phyloP scores from a whole-genome alignment of 2,797 vertebrate species.

The Craterocephalus amniculus region DNA sequence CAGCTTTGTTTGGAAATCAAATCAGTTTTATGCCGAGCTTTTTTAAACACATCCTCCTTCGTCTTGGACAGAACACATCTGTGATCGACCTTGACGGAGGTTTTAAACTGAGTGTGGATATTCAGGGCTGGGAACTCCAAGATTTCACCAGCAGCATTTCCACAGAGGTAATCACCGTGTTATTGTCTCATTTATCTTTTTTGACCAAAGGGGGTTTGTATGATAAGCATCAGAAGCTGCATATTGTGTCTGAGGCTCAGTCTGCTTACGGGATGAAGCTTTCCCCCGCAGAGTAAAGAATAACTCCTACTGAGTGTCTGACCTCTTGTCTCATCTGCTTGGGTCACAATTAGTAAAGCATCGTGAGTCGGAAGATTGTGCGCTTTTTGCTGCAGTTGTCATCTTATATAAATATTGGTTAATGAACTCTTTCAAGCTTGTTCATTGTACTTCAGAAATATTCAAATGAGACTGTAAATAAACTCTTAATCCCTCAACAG shows the following conservation, averaged over 20 bases:
- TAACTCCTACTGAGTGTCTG: constrained; percentile 1
- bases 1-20: constrained; percentile 10
- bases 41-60: constrained; percentile 9
- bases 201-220: neutral
- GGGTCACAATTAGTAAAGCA: constrained; percentile 7
- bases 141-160: neutral
- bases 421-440: neutral
- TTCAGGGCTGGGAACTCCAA: neutral
- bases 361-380: neutral
- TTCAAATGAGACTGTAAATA: neutral
- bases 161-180: neutral
- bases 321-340: constrained; percentile 16
- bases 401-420: neutral
- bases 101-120: neutral
- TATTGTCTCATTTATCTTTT: neutral
- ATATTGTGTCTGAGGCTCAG: neutral
- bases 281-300: neutral
- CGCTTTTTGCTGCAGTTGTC: constrained; percentile 8
- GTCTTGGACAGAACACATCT: neutral
- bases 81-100: neutral
- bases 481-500: neutral
- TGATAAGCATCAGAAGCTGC: neutral
- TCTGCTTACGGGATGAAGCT: neutral
- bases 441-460: constrained; percentile 4
- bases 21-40: neutral